Evolutionary conservation across 2,797 vertebrate species (phyloP).

Genomic region (Ptychobarbus kaznakovi): DNA sequence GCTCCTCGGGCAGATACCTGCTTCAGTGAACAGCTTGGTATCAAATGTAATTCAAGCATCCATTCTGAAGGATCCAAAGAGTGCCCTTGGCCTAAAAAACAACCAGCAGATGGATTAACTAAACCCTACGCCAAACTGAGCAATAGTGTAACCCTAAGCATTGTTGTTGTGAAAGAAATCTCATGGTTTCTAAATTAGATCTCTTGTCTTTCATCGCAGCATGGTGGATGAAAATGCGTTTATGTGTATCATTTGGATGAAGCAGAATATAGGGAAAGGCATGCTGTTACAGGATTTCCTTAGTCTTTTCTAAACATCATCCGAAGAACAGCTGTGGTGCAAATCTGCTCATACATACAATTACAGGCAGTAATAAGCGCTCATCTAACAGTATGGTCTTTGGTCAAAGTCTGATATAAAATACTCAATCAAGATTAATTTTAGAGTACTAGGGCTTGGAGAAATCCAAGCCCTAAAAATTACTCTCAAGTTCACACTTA

Average conservation of each 20-base stretch:
- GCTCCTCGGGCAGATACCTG: slow-evolving; percentile 48
- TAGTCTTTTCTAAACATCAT: slow-evolving; percentile 31
- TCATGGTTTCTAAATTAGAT: slow-evolving; percentile 38
- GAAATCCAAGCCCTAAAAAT: slow-evolving; percentile 5
- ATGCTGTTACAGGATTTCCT: slow-evolving; percentile 22
- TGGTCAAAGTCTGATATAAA: slow-evolving; percentile 32
- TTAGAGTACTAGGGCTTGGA: background rate
- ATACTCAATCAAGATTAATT: slow-evolving; percentile 21
- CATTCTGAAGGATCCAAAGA: slow-evolving; percentile 27
- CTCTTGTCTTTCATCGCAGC: slow-evolving; percentile 41
- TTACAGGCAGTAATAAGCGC: slow-evolving; percentile 35
- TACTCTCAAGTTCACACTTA: slow-evolving; percentile 12
- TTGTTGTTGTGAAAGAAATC: background rate
- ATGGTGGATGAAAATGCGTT: slow-evolving; percentile 19
- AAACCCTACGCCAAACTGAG: slow-evolving; percentile 32
- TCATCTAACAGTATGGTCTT: slow-evolving; percentile 42
- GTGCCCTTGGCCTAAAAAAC: slow-evolving; percentile 35
- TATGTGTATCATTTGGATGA: slow-evolving; percentile 29
- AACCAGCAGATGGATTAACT: slow-evolving; percentile 39
- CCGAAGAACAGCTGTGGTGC: slow-evolving; percentile 25
- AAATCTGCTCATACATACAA: slow-evolving; percentile 29
- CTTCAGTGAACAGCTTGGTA: slow-evolving; percentile 49
- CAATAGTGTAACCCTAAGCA: slow-evolving; percentile 19
- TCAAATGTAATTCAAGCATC: slow-evolving; percentile 41
- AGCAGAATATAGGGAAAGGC: slow-evolving; percentile 29